Evolutionary conservation across 2,888 invertebrate genomes (phyloP), one percentile per base, ranked within the genome.

Genomic region (Drosophila limbata): DNA sequence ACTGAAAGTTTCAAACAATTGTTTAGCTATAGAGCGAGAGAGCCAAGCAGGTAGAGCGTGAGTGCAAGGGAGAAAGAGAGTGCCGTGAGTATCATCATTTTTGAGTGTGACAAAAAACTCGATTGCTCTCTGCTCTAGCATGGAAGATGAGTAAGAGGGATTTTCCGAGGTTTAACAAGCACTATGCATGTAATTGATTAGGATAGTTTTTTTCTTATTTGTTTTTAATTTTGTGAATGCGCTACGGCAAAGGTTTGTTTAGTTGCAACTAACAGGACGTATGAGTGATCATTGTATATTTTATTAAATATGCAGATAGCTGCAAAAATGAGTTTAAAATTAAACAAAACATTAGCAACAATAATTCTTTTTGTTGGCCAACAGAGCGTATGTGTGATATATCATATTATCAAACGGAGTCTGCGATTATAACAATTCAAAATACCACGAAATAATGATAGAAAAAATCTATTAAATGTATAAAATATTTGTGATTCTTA

Each of bases 91-190:
- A 52, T 47, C 28, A 39, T 39, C 37, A 15, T 13, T 35, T 47
- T 33, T 15, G 31, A 40, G 47, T 13, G 6, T 17, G 19, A 4
- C 33, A 35, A 35, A 35, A 35, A 35, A 35, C 19, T 50, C 19
- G 19, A 33, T 19, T 31, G 8, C 50, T 35, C 50, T 50, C 50
- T 13, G 31, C 17, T 1, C 2, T 44, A 39, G 33, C 50, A 42
- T 55, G 40, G 11, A 19, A 21, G 74, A 67, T 78, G 77, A 78
- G 75, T 68, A 65, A 65, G 62, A 66, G 65, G 77, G 77, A 71
- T 79, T 77, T 77, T 75, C 79, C 79, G 55, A 44, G 17, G 0
- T 40, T n/a, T 62, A 66, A 65, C 61, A 62, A 73, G 39, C 59
- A 40, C 33, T 45, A 42, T 40, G 60, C 63, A 60, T 64, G 64